Percentiles rank a stretch among this genome's conserved stretches.
Evolutionary conservation across 2,113 vertebrate genomes (phyloP).

Genomic region (Cacatua alba): DNA sequence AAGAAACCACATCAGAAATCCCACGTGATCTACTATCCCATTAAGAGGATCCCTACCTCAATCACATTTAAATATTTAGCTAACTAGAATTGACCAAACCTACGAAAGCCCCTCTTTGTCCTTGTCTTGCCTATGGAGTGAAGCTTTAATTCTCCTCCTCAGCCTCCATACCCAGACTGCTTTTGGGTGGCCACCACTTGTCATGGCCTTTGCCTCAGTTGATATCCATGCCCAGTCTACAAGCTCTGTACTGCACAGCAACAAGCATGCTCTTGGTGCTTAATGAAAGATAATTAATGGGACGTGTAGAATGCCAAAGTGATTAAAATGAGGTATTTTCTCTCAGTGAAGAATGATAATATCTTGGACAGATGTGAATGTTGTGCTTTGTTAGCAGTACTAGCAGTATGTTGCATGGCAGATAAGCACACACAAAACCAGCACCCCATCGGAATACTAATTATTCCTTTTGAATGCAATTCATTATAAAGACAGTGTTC

Average conservation of each 20-base stretch:
- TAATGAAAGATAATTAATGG: neutral
- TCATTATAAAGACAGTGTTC: slow-evolving; percentile 29
- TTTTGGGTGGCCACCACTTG: neutral
- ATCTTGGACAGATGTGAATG: slow-evolving; percentile 26
- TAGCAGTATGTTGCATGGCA: neutral
- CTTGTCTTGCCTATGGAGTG: neutral
- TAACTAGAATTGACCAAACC: neutral
- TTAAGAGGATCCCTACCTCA: neutral
- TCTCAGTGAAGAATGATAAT: slow-evolving; percentile 33
- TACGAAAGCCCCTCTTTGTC: neutral
- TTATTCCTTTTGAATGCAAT: neutral
- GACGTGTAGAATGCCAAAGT: neutral
- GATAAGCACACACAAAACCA: slow-evolving; percentile 7
- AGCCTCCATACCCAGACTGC: neutral
- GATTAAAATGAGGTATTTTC: slow-evolving; percentile 7
- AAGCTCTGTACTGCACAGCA: neutral
- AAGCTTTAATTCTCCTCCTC: neutral
- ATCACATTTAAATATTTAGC: neutral
- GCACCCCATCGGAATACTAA: neutral
- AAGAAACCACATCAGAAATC: neutral
- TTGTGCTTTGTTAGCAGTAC: slow-evolving; percentile 10
- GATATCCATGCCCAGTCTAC: neutral
- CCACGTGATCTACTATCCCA: neutral
- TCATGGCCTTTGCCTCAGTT: neutral
- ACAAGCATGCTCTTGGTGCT: neutral